These are phyloP conservation scores for Aegotheles bennettii DNA, from an alignment of 2,113 vertebrate species.

Conservation along the genomic window DNA sequence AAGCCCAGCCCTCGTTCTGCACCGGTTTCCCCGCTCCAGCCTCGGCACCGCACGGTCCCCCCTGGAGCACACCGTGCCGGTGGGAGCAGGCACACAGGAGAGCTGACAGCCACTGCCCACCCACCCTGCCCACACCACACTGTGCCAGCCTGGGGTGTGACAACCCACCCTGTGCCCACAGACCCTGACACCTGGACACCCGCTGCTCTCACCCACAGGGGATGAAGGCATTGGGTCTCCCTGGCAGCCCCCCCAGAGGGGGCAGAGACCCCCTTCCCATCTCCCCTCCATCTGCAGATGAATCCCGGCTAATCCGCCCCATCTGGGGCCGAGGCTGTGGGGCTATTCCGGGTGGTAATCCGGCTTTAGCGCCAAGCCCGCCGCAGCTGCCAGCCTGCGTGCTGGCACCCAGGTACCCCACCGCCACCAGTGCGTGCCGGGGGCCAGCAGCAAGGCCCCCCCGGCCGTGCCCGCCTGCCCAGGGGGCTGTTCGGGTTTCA, in stretches of 20 bases:
- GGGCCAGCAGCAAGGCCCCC: neutral
- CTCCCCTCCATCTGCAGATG: neutral
- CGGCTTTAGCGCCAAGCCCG: constrained; percentile 35
- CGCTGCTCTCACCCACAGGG: neutral
- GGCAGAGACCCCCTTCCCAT: neutral
- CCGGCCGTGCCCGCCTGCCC: fast-evolving
- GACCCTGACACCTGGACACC: neutral
- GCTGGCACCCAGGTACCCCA: neutral
- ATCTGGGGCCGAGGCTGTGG: neutral
- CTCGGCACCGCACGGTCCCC: fast-evolving
- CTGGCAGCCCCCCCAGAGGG: neutral
- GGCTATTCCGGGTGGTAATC: constrained; percentile 49
- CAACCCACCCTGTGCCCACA: fast-evolving
- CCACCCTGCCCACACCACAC: neutral
- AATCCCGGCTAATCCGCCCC: constrained; percentile 10
- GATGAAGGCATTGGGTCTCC: fast-evolving
- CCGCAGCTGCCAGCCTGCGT: constrained; percentile 6
- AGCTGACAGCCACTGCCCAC: neutral
- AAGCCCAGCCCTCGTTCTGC: neutral
- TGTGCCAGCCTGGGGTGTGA: fast-evolving
- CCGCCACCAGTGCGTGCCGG: neutral
- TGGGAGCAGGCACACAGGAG: fast-evolving
- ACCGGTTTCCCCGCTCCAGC: fast-evolving
- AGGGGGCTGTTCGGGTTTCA: neutral
- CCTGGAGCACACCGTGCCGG: fast-evolving